phyloP scores from a whole-genome alignment of 2,113 vertebrate genomes.

The Serinus canaria region DNA sequence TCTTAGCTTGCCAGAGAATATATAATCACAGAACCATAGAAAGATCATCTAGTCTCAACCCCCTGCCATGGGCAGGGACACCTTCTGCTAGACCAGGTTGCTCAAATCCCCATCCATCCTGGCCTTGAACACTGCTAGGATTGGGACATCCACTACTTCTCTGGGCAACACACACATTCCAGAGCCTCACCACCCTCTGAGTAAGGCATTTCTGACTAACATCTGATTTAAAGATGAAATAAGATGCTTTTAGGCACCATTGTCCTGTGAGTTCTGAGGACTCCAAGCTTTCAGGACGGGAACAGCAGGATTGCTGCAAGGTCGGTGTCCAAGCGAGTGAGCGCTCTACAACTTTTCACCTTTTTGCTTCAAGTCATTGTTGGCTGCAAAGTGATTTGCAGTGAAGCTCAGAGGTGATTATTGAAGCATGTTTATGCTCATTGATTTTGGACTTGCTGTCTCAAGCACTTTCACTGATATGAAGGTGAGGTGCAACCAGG shows the following conservation, averaged over 20 bases:
- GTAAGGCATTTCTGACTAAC: neutral
- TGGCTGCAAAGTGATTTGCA: neutral
- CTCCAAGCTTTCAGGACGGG: neutral
- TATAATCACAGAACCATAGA: neutral
- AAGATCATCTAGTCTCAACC: neutral
- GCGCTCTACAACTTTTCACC: neutral
- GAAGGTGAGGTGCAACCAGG: neutral
- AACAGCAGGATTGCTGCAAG: neutral
- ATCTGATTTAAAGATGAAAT: neutral
- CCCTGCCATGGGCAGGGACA: neutral
- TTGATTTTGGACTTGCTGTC: neutral
- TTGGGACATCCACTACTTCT: accelerated
- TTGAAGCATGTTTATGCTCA: neutral
- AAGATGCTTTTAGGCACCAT: neutral
- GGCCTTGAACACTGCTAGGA: neutral
- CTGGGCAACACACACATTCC: neutral
- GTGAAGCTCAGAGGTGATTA: neutral
- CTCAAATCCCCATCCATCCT: neutral
- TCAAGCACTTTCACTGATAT: neutral
- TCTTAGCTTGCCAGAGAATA: neutral
- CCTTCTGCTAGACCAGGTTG: neutral
- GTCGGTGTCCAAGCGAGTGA: neutral
- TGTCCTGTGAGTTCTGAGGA: neutral
- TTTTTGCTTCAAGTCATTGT: neutral
- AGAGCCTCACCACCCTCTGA: neutral